A percentile compares a stretch with the other conserved stretches of the same genome.
Evolutionary conservation across 2,888 invertebrate genomes (phyloP).

Genomic region (Cheilosia vulpina): DNA sequence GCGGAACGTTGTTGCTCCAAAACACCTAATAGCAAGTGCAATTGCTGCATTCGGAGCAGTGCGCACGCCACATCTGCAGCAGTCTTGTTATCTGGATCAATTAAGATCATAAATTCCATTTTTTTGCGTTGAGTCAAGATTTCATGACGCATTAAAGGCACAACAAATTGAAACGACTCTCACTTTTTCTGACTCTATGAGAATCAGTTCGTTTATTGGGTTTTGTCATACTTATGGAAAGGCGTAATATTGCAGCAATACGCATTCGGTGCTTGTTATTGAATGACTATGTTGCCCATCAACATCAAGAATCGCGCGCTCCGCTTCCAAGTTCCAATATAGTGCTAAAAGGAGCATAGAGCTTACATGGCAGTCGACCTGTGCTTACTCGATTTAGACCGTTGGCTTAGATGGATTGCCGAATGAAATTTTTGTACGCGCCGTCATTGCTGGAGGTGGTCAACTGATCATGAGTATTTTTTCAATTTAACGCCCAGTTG

Average conservation of each 20-base stretch:
- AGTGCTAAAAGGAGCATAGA: conserved; percentile 3
- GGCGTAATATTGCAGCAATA: conserved; percentile 15
- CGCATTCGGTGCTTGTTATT: neutral
- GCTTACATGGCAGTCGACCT: conserved; percentile 3
- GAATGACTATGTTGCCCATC: conserved; percentile 15
- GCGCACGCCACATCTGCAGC: conserved; percentile 5
- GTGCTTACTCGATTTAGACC: neutral
- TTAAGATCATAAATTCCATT: conserved; percentile 37
- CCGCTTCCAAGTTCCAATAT: neutral
- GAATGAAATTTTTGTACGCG: conserved; percentile 13
- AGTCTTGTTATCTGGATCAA: conserved; percentile 32
- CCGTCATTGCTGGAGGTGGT: conserved; percentile 11
- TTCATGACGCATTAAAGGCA: conserved; percentile 20
- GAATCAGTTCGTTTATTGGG: conserved; percentile 13
- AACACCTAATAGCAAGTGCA: conserved; percentile 11
- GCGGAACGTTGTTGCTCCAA: neutral
- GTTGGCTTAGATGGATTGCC: conserved; percentile 15
- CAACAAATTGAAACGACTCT: conserved; percentile 26
- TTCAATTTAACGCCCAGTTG: conserved; percentile 27
- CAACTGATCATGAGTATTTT: conserved; percentile 7
- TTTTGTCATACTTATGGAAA: conserved; percentile 21
- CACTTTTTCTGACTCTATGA: conserved; percentile 36
- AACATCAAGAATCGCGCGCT: neutral
- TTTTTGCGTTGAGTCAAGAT: conserved; percentile 16
- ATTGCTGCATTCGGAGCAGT: conserved; percentile 7